Conservation (phyloP, 2,888 invertebrate species). For the Polydrusus tereticollis region DNA sequence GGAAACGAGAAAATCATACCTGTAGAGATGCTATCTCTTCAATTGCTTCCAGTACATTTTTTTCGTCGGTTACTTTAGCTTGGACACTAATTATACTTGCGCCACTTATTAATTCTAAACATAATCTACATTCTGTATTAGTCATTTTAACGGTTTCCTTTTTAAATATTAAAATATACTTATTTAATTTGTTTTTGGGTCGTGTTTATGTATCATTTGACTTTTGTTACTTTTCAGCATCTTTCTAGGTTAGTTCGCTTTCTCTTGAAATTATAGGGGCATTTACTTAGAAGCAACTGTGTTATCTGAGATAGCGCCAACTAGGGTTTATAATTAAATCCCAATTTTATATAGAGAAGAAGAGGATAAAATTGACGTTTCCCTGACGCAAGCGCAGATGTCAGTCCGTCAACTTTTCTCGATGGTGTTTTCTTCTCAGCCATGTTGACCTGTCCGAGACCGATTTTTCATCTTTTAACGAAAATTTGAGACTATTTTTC, state of each 20-base stretch:
- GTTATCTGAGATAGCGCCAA: background rate
- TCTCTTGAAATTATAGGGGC: too few relatives aligned
- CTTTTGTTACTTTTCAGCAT: too few relatives aligned
- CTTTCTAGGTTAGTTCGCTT: too few relatives aligned
- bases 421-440: slow-evolving; percentile 58
- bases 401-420: slow-evolving; percentile 32
- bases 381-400: slow-evolving; percentile 17
- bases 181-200: too few relatives aligned
- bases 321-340: background rate
- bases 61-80: slow-evolving; percentile 1
- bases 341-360: background rate
- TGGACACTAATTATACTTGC: background rate
- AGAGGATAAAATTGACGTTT: slow-evolving; percentile 19
- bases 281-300: too few relatives aligned
- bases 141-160: background rate
- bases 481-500: slow-evolving; percentile 60
- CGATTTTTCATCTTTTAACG: slow-evolving; percentile 54
- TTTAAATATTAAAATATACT: background rate
- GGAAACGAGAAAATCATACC: background rate
- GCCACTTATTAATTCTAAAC: background rate
- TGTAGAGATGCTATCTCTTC: slow-evolving; percentile 9
- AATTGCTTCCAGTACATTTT: slow-evolving; percentile 4
- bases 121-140: background rate
- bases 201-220: too few relatives aligned
- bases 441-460: slow-evolving; percentile 64